Conservation (phyloP, 2,888 invertebrate species). For the Sericinus montela region DNA sequence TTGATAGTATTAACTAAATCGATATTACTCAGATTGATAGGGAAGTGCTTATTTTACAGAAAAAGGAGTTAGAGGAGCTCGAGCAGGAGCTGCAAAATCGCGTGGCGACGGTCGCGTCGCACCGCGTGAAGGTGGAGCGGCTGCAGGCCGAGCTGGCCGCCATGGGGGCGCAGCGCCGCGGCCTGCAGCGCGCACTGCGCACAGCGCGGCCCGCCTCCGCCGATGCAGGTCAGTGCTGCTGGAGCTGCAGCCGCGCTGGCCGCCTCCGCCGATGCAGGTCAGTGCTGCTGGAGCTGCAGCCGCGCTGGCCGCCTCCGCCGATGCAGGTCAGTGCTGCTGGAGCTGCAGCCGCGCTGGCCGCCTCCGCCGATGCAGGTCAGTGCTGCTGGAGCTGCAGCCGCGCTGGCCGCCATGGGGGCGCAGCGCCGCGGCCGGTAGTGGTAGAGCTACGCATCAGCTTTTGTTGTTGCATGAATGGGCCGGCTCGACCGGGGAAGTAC, state of each 20-base stretch:
- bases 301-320: constrained; percentile 42
- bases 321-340: constrained; percentile 39
- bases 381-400: too few species aligned
- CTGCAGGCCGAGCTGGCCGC: constrained; percentile 84
- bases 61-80: constrained; percentile 84
- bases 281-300: too few species aligned
- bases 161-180: constrained; percentile 81
- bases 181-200: constrained; percentile 58
- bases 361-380: constrained; percentile 38
- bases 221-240: constrained; percentile 38
- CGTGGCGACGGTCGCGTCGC: constrained; percentile 80
- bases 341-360: constrained; percentile 48
- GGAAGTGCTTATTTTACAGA: constrained; percentile 64
- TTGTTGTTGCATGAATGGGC: too few species aligned
- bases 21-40: too few species aligned
- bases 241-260: too few species aligned
- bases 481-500: too few species aligned
- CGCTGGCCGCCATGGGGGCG: too few species aligned
- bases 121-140: constrained; percentile 83
- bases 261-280: constrained; percentile 40
- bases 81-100: constrained; percentile 84
- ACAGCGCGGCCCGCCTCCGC: constrained; percentile 44
- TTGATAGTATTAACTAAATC: too few species aligned
- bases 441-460: too few species aligned
- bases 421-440: too few species aligned